Evolutionary conservation across 1,140 invertebrate species (phyloP), one percentile per base, ranked within the genome.

Genomic region (Leptinotarsa undecemlineata): DNA sequence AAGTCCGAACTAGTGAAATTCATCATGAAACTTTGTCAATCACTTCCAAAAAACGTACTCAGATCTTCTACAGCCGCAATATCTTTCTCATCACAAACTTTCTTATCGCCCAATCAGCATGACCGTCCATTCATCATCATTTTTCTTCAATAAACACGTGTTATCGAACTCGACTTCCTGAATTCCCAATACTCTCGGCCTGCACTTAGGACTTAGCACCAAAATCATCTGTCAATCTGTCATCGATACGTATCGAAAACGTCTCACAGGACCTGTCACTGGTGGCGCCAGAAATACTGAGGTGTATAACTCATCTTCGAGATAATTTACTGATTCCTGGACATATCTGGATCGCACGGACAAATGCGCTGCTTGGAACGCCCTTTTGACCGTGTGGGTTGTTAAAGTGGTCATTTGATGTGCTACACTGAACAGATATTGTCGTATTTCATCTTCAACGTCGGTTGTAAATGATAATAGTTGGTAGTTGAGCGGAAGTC

Each of bases 311-410:
- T 57, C 51, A 42, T 42, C 33, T 42, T 11, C 33, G 3, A 42
- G 33, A 42, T 42, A 42, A 57, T 57, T 57, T 57, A 57, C 15
- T 8, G 4, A 17, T 57, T 15, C 17, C 4, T 15, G 51, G 15
- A 57, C 4, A 57, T 57, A 57, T 57, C 17, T 15, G 51, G 6
- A 57, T 57, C 51, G 51, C 6, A 57, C 4, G 51, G 51, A 57
- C n/a, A 47, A 47, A 68, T 68, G 66, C 42, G 66, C 19, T 47
- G 17, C 17, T 15, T 15, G 66, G 23, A 68, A 68, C 66, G 66
- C 66, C 66, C 66, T 68, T 42, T 47, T 68, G 66, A 47, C 66
- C 66, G 42, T 68, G 66, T 68, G 66, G 66, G 66, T 68, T 68
- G 66, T 68, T 42, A 42, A 68, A 68, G n/a, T 47, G n/a, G 23